These are phyloP conservation scores for Hemistola chrysoprasaria DNA, from an alignment of 2,888 invertebrate species.

Conservation along the genomic window DNA sequence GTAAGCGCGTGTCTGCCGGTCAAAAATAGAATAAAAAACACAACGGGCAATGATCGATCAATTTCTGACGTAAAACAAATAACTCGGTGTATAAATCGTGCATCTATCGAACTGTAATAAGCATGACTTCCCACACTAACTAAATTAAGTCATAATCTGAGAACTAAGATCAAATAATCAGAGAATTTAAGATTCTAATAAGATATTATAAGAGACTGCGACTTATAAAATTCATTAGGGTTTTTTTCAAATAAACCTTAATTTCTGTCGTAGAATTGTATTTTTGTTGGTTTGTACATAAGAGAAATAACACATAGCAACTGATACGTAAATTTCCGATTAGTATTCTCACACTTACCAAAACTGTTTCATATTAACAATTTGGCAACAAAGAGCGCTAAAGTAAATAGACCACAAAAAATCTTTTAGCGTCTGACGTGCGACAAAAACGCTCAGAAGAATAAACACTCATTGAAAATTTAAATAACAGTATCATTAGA, in stretches of 20 bases:
- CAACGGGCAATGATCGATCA: slow-evolving; percentile 71
- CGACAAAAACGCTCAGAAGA: slow-evolving; percentile 36
- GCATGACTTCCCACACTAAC: slow-evolving; percentile 45
- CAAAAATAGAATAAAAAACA: slow-evolving; percentile 58
- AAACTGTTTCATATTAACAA: neutral
- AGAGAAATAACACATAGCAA: too few species aligned
- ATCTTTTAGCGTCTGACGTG: slow-evolving; percentile 21
- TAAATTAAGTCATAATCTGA: too few species aligned
- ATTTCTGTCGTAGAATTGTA: too few species aligned
- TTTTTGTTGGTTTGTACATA: too few species aligned
- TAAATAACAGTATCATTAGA: slow-evolving; percentile 37
- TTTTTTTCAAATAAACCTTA: too few species aligned
- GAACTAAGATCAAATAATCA: slow-evolving; percentile 17
- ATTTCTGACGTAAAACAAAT: slow-evolving; percentile 76
- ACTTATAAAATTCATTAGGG: too few species aligned
- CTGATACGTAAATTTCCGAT: too few species aligned
- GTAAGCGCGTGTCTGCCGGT: slow-evolving; percentile 38
- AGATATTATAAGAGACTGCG: too few species aligned
- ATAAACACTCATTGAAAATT: slow-evolving; percentile 41
- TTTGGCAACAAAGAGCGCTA: slow-evolving; percentile 1
- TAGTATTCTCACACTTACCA: neutral
- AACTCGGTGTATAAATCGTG: slow-evolving; percentile 63
- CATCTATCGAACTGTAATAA: slow-evolving; percentile 48
- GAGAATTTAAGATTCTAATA: neutral
- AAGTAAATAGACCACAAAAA: slow-evolving; percentile 24